Conservation (phyloP, 2,113 vertebrate genomes). For the Calypte anna region DNA sequence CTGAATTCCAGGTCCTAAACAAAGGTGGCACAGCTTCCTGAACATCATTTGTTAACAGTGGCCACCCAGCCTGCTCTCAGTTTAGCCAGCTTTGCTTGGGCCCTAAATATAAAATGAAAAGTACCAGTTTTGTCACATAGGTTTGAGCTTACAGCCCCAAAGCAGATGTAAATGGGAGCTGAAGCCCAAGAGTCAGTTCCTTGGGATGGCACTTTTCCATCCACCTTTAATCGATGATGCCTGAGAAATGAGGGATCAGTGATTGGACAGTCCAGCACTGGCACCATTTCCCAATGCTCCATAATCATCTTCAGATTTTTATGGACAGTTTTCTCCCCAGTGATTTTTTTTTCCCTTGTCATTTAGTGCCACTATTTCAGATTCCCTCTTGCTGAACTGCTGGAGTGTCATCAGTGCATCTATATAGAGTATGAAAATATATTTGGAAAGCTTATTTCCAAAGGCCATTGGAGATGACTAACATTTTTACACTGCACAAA, state of each 20-base stretch:
- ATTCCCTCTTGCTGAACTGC: constrained; percentile 66
- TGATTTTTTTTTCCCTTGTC: constrained; percentile 60
- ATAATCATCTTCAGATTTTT: constrained; percentile 32
- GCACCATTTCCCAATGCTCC: constrained; percentile 25
- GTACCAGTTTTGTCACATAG: background rate
- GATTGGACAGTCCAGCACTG: background rate
- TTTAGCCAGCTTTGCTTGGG: background rate
- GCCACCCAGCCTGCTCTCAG: background rate
- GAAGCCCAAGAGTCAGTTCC: background rate
- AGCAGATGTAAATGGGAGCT: background rate
- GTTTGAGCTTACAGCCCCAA: background rate
- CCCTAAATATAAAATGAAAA: background rate
- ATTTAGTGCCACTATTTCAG: constrained; percentile 68
- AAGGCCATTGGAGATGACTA: constrained; percentile 75
- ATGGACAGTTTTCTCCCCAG: constrained; percentile 53
- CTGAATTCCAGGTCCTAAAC: background rate
- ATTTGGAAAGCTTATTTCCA: constrained; percentile 80
- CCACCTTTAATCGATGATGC: constrained; percentile 30
- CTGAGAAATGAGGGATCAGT: background rate
- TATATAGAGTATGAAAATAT: constrained; percentile 71
- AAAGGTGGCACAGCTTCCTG: background rate
- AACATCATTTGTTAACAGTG: background rate
- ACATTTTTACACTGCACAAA: constrained; percentile 72
- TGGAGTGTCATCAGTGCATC: constrained; percentile 70
- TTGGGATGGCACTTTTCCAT: constrained; percentile 30